Evolutionary conservation across 2,888 invertebrate genomes (phyloP).

Genomic region (Lacanobia wlatinum): DNA sequence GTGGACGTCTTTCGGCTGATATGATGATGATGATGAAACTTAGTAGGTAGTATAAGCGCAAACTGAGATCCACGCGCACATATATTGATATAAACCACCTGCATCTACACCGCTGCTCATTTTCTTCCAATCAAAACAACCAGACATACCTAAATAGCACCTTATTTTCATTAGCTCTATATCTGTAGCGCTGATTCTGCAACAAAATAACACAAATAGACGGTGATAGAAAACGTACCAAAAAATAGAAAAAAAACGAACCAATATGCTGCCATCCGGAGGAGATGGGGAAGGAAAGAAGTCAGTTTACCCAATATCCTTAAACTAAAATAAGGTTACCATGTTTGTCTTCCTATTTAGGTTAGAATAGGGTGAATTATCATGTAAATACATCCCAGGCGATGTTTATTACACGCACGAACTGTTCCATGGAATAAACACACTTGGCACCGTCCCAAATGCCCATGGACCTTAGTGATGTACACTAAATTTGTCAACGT

Average conservation of each 20-base stretch:
- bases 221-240: constrained; percentile 26
- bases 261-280: constrained; percentile 10
- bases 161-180: constrained; percentile 15
- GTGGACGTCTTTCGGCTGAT: too few relatives aligned
- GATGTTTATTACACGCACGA: constrained; percentile 77
- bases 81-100: too few relatives aligned
- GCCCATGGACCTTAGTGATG: constrained; percentile 69
- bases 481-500: constrained; percentile 78
- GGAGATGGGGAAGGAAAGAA: constrained; percentile 34
- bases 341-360: constrained; percentile 64
- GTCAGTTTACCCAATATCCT: constrained; percentile 54
- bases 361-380: constrained; percentile 66
- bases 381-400: constrained; percentile 76
- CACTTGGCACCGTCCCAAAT: constrained; percentile 80
- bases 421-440: constrained; percentile 77
- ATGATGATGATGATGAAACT: too few relatives aligned
- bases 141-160: not conserved
- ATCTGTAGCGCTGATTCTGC: not conserved
- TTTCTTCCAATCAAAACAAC: not conserved
- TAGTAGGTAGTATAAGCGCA: not conserved
- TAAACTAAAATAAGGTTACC: constrained; percentile 62
- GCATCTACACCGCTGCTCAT: too few relatives aligned
- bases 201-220: constrained; percentile 4
- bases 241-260: constrained; percentile 27
- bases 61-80: not conserved